Base-by-base conservation (phyloP, 2,113 vertebrate species). In the Tupaia chinensis region DNA sequence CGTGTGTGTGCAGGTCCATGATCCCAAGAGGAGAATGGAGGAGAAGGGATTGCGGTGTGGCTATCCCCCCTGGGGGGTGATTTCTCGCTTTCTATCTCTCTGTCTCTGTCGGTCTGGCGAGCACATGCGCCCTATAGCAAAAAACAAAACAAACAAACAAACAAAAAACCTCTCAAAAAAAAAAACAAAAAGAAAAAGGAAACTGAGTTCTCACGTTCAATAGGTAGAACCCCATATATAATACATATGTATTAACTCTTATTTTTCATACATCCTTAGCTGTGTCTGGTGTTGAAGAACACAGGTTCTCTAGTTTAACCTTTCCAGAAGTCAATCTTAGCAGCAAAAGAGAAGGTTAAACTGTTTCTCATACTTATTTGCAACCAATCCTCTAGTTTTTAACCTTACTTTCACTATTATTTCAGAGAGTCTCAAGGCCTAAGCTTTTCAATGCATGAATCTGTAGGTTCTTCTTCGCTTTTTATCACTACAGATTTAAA, bases 401-500 rank as follows among this genome's bases (percentile, higher is more conserved):
- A 73, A 85, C 32, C 16, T 32, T 69, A 80, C 23, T 87, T 79
- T 83, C 85, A 93, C 16, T 68, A 54, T 69, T 27, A 88, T 4
- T 79, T 84, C 77, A 89, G 66, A 88, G 23, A 58, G 16, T 12
- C 3, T 25, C 65, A 94, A 19, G 17, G 73, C 84, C 63, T 63
- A 82, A 76, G 53, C 17, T 81, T 86, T 91, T 92, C 79, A 53
- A 93, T n/a, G 69, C n/a, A 76, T 34, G 53, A 87, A 89, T 82
- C 32, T 89, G 34, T 61, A 89, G 72, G 79, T 61, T 82, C 54
- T 91, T 95, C 12, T 20, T 88, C 66, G 65, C 15, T 78, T 82
- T 82, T 94, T 58, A 82, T 23, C 12, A 56, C 19, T 94, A 11
- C 2, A 85, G 22, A 74, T 60, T 69, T 89, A 96, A 95, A 84